Percentiles rank a stretch among this genome's conserved stretches.
These are phyloP conservation scores for Chamaea fasciata DNA, from an alignment of 2,113 vertebrate genomes.

Conservation along the genomic window DNA sequence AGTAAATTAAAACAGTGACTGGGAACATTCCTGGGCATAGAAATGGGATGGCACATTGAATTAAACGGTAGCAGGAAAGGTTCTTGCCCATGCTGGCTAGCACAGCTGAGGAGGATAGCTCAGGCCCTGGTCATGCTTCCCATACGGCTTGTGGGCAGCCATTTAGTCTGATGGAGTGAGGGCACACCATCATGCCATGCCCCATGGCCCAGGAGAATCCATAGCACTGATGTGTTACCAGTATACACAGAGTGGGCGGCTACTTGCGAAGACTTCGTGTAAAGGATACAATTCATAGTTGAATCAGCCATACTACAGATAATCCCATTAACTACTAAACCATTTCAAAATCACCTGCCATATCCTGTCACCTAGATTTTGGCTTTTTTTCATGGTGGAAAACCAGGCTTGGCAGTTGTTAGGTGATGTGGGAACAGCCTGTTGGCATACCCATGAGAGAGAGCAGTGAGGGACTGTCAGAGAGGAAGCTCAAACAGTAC, in stretches of 20 bases:
- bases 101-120: not conserved
- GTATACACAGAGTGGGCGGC: rapidly evolving
- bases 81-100: not conserved
- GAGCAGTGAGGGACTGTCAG: not conserved
- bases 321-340: not conserved
- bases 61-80: not conserved
- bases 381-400: not conserved
- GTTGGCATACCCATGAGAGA: not conserved
- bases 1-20: not conserved
- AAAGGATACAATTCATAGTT: not conserved
- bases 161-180: not conserved
- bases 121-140: not conserved
- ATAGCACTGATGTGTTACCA: not conserved
- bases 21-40: not conserved
- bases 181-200: rapidly evolving
- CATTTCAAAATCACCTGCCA: not conserved
- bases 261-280: not conserved
- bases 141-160: not conserved
- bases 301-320: not conserved
- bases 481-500: not conserved
- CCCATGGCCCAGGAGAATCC: not conserved
- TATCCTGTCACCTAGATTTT: not conserved
- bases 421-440: not conserved
- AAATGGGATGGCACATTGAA: not conserved
- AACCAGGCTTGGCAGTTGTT: not conserved